phyloP scores from a whole-genome alignment of 2,113 vertebrate species.

The Pluvianellus socialis region DNA sequence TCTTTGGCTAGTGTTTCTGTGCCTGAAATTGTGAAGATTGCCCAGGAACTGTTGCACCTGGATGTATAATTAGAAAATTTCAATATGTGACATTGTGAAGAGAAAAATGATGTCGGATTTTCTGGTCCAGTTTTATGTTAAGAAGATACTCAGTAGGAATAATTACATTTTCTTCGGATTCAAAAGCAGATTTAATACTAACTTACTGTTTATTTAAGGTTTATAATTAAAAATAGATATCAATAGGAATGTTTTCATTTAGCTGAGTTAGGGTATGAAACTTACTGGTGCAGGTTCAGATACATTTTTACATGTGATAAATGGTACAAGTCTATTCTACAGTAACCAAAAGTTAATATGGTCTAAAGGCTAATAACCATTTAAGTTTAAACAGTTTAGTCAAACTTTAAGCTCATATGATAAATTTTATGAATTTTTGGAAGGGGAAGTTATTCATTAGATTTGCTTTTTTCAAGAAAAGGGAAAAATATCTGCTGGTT shows the following conservation, averaged over 20 bases:
- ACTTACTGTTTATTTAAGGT: background rate
- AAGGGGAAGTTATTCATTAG: background rate
- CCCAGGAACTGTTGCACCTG: background rate
- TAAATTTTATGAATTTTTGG: background rate
- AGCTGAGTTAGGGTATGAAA: background rate
- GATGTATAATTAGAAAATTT: background rate
- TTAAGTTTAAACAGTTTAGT: background rate
- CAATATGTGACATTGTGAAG: background rate
- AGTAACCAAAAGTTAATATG: background rate
- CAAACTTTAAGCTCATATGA: background rate
- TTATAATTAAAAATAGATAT: background rate
- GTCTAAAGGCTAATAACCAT: background rate
- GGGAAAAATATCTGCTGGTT: background rate
- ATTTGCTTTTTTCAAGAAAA: background rate
- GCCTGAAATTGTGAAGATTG: background rate
- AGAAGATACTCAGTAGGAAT: background rate
- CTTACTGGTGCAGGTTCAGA: background rate
- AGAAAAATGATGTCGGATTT: background rate
- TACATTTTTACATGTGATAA: background rate
- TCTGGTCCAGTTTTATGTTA: background rate
- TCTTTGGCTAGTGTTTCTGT: background rate
- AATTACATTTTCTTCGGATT: background rate
- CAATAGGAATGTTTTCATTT: background rate
- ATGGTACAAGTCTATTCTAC: background rate
- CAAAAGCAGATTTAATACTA: background rate